These are phyloP conservation scores for Imbricaverruca yamaguchii DNA, from an alignment of 2,888 invertebrate genomes.

Conservation along the genomic window DNA sequence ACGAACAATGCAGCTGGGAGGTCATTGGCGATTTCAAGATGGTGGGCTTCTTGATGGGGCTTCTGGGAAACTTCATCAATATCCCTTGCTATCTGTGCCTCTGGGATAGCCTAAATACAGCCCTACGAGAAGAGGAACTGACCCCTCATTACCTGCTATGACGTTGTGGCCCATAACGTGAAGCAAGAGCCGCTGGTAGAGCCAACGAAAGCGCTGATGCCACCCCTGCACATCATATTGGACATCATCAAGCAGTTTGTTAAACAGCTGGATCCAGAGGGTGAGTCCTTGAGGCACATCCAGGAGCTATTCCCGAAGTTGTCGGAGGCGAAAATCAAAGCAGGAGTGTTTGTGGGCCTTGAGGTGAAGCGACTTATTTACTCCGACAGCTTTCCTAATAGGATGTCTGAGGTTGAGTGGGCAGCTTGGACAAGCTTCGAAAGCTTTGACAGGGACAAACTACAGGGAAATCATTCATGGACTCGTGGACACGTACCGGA, in stretches of 20 bases:
- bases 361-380: slow-evolving; percentile 24
- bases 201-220: slow-evolving; percentile 27
- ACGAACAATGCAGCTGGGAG: slow-evolving; percentile 34
- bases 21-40: slow-evolving; percentile 38
- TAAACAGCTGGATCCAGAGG: slow-evolving; percentile 26
- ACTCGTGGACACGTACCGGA: too few relatives aligned
- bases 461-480: too few relatives aligned
- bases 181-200: slow-evolving; percentile 27
- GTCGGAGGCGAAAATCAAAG: slow-evolving; percentile 31
- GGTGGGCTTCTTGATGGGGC: slow-evolving; percentile 34
- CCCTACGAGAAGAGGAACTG: slow-evolving; percentile 30
- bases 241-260: slow-evolving; percentile 33
- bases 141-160: slow-evolving; percentile 25
- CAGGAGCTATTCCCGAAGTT: slow-evolving; percentile 30
- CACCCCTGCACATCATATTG: slow-evolving; percentile 32
- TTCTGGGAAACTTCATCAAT: slow-evolving; percentile 33
- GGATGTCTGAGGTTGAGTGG: too few relatives aligned
- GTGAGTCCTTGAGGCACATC: slow-evolving; percentile 26
- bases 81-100: slow-evolving; percentile 28
- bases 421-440: too few relatives aligned
- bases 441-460: too few relatives aligned
- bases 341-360: slow-evolving; percentile 30
- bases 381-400: too few relatives aligned
- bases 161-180: slow-evolving; percentile 25
- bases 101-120: slow-evolving; percentile 29